Percentiles rank a stretch among this genome's conserved stretches.
phyloP scores from a whole-genome alignment of 53 echinoderm and acorn worm genomes.

The Mesocentrotus franciscanus region DNA sequence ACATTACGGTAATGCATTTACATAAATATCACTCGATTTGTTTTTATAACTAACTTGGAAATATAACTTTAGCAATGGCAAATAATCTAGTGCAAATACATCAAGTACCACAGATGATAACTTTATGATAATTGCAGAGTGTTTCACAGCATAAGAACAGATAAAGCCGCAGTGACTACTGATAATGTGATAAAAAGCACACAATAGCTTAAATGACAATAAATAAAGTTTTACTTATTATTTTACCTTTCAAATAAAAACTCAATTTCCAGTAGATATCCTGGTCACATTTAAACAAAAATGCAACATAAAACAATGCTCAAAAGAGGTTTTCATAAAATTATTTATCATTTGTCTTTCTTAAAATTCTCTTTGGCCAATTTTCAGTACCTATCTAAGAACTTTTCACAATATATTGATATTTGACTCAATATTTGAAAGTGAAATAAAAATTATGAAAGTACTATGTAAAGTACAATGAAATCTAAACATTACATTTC shows the following conservation, averaged over 20 bases:
- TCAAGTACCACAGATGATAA: not conserved
- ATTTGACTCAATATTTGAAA: too few relatives aligned
- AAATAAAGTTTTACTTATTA: not conserved
- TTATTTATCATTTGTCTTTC: too few relatives aligned
- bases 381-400: too few relatives aligned
- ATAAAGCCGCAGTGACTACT: not conserved
- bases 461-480: too few relatives aligned
- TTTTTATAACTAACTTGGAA: not conserved
- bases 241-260: not conserved
- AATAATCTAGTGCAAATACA: conserved; percentile 10
- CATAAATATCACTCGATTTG: not conserved
- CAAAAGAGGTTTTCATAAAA: too few relatives aligned
- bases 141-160: not conserved
- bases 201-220: not conserved
- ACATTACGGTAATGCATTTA: not conserved
- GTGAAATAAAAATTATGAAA: too few relatives aligned
- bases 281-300: not conserved
- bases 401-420: too few relatives aligned
- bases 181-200: not conserved
- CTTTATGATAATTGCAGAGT: not conserved
- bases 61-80: not conserved
- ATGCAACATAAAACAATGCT: too few relatives aligned
- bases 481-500: too few relatives aligned
- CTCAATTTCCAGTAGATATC: not conserved
- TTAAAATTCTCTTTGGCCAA: too few relatives aligned